Evolutionary conservation across 2,113 vertebrate genomes (phyloP).

Genomic region (Nicator chloris): DNA sequence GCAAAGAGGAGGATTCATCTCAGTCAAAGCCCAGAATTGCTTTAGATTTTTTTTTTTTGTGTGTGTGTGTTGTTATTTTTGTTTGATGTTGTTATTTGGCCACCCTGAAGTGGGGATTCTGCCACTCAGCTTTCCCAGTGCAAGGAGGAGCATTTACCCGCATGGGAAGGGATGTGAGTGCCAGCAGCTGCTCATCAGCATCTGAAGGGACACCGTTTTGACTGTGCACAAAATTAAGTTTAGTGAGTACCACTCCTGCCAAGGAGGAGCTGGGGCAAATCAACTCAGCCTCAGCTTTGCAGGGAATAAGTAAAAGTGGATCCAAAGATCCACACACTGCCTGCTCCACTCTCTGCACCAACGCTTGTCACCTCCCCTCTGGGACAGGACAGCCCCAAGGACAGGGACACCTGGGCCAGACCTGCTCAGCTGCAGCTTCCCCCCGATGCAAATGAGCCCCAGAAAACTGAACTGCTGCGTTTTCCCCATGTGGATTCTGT

Average conservation of each 20-base stretch:
- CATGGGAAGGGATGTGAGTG: fast-evolving
- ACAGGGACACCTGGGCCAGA: fast-evolving
- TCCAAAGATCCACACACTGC: fast-evolving
- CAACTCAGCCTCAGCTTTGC: background rate
- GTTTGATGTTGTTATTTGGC: background rate
- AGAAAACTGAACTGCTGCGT: background rate
- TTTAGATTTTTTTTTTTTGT: background rate
- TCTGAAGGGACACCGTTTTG: background rate
- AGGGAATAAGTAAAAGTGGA: fast-evolving
- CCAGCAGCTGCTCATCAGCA: background rate
- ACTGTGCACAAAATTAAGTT: background rate
- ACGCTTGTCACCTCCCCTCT: fast-evolving
- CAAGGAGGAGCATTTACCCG: background rate
- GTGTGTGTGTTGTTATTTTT: background rate
- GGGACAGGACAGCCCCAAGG: background rate
- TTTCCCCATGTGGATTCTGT: background rate
- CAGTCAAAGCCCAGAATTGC: background rate
- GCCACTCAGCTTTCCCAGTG: background rate
- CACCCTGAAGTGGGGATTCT: conserved; percentile 13
- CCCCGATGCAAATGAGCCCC: fast-evolving
- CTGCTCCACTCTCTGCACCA: background rate
- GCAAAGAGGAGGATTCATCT: conserved; percentile 37
- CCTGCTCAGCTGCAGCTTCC: background rate
- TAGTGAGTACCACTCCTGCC: background rate
- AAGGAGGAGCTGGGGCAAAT: background rate